phyloP scores from a whole-genome alignment of 2,888 invertebrate genomes.

The Drosophila incognita region DNA sequence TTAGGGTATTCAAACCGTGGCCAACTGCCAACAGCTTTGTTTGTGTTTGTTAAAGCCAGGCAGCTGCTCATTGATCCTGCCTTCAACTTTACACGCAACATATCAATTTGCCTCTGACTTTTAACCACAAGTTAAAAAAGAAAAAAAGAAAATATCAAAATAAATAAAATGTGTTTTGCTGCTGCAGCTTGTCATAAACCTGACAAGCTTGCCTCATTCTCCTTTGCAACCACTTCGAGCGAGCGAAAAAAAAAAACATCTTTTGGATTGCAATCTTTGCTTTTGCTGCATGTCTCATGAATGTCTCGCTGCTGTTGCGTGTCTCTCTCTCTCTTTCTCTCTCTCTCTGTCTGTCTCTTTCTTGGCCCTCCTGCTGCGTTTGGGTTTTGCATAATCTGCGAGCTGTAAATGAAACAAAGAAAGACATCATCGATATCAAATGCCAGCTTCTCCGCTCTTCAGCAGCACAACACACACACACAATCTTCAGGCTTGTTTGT shows the following conservation, averaged over 20 bases:
- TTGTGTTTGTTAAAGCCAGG: slow-evolving; percentile 16
- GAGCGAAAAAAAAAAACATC: slow-evolving; percentile 50
- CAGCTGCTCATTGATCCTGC: slow-evolving; percentile 33
- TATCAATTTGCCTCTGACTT: slow-evolving; percentile 58
- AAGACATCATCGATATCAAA: slow-evolving; percentile 81
- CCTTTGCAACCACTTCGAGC: slow-evolving; percentile 19
- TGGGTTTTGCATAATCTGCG: slow-evolving; percentile 70
- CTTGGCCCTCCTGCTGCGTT: slow-evolving; percentile 61
- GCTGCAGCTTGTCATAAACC: slow-evolving; percentile 47
- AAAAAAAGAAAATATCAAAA: slow-evolving; percentile 3
- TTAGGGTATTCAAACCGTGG: slow-evolving; percentile 7
- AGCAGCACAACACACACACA: slow-evolving; percentile 2
- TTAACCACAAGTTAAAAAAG: slow-evolving; percentile 34
- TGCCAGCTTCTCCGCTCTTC: slow-evolving; percentile 41
- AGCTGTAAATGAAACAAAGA: slow-evolving; percentile 76
- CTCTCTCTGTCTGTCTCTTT: slow-evolving; percentile 15
- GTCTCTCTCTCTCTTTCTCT: slow-evolving; percentile 1
- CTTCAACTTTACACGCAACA: slow-evolving; percentile 32
- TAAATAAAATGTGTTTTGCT: slow-evolving; percentile 1
- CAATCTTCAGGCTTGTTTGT: slow-evolving; percentile 38
- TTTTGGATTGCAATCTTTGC: slow-evolving; percentile 53
- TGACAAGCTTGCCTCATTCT: slow-evolving; percentile 61
- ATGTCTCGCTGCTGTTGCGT: neutral
- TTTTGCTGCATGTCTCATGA: slow-evolving; percentile 30
- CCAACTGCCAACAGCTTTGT: neutral